Evolutionary conservation across 2,888 invertebrate species (phyloP), one percentile per base, ranked within the genome.

Genomic region (Macaria liturata): DNA sequence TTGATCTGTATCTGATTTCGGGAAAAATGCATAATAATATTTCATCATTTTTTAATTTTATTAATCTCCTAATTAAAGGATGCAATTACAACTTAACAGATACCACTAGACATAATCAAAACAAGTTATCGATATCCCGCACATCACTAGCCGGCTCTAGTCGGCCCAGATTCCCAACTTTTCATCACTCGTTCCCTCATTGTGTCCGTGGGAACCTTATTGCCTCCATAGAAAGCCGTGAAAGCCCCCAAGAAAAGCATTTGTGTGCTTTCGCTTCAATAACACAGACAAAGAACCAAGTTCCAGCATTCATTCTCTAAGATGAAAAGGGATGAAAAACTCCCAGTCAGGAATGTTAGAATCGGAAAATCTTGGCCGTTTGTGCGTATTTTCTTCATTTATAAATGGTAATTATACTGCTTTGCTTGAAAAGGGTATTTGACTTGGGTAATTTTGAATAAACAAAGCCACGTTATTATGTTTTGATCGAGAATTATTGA

Each of bases 181-280:
- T 91, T 89, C 91, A 90, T 88, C 88, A 83, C 80, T 83, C 85
- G 86, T 88, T 84, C 81, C 76, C 80, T 72, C 81, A 91, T 91
- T 91, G 91, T 91, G 91, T 84, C 86, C 88, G 89, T 86, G 87
- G 82, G 86, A 90, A 89, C 90, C 90, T 90, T 91, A 91, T 91
- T 91, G 83, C 89, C 88, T 76, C 86, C 81, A 89, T 91, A 89
- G 89, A 91, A 91, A 90, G 78, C 84, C 76, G 80, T 91, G 91
- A 91, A 91, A 86, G 86, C 81, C 71, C 75, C 83, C 82, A 91
- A 89, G 90, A 91, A 90, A 91, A 89, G 87, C 88, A 84, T 89
- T 91, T 91, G 90, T 90, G 88, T 77, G 80, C 81, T 67, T 69
- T 70, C 70, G 74, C 76, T 69, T 89, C 85, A 88, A 90, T 88